Conservation (phyloP, 2,113 vertebrate species). For the Emydocephalus ijimae region DNA sequence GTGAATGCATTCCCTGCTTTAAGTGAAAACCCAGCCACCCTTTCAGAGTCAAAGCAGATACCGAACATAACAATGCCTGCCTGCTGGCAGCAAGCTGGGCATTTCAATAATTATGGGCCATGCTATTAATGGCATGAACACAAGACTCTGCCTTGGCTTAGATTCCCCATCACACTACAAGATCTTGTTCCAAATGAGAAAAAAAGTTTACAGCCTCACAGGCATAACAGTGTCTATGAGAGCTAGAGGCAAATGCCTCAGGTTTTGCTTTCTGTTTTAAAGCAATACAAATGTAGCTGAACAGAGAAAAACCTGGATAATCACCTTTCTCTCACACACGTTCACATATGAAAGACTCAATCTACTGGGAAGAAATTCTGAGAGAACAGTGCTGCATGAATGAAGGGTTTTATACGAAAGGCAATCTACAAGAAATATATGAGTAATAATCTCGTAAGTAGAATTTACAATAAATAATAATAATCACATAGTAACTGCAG, state of each 20-base stretch:
- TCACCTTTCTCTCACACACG: background rate
- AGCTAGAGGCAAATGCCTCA: background rate
- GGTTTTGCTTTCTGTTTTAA: background rate
- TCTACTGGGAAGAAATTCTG: background rate
- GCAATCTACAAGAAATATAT: background rate
- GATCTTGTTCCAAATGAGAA: background rate
- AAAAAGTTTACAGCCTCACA: background rate
- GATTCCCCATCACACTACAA: background rate
- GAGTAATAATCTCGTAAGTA: background rate
- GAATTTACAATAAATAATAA: background rate
- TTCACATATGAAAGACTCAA: background rate
- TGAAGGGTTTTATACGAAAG: background rate
- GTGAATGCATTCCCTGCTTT: background rate
- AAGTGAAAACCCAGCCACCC: background rate
- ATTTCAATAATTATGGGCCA: background rate
- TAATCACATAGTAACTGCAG: background rate
- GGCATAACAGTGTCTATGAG: background rate
- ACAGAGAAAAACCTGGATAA: background rate
- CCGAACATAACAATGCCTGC: background rate
- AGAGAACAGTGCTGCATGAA: background rate
- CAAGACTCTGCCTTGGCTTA: background rate
- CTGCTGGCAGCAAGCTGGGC: background rate
- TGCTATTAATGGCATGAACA: rapidly evolving
- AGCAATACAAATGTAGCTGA: background rate
- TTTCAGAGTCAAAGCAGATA: slow-evolving; percentile 2